Conservation (phyloP, 2,113 vertebrate genomes). For the Odontophorus gujanensis region DNA sequence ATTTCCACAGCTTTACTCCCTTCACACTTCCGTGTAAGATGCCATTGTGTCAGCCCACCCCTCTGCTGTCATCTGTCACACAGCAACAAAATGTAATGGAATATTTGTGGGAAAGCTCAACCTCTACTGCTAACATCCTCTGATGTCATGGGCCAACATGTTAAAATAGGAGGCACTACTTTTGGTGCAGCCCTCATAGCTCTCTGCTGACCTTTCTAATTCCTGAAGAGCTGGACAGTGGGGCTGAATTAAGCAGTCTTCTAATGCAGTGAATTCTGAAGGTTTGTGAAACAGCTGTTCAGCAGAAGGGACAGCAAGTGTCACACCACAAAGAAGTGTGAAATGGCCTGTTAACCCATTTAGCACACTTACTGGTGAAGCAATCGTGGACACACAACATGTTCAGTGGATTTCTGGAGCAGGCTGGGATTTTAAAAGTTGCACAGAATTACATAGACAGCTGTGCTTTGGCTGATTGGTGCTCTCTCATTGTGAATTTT, state of each 20-base stretch:
- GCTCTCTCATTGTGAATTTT: accelerated
- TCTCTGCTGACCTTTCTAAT: background rate
- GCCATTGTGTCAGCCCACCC: no score
- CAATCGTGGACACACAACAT: background rate
- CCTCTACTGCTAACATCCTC: no score
- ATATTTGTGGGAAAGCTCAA: no score
- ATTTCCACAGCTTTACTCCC: no score
- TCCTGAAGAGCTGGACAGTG: background rate
- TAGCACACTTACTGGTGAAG: background rate
- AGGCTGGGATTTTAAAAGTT: background rate
- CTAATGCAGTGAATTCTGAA: background rate
- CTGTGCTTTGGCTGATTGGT: background rate
- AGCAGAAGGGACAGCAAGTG: background rate
- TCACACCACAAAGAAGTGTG: background rate
- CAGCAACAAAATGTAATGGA: no score
- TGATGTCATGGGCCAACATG: no score
- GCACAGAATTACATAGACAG: background rate
- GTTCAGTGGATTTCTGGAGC: background rate
- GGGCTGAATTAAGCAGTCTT: background rate
- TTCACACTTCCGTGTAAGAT: no score
- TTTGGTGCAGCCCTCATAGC: background rate
- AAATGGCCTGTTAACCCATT: background rate
- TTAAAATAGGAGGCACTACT: no score
- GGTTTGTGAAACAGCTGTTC: background rate
- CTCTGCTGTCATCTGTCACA: no score